Evolutionary conservation across 2,113 vertebrate genomes (phyloP).

Genomic region (Spheniscus mendiculus): DNA sequence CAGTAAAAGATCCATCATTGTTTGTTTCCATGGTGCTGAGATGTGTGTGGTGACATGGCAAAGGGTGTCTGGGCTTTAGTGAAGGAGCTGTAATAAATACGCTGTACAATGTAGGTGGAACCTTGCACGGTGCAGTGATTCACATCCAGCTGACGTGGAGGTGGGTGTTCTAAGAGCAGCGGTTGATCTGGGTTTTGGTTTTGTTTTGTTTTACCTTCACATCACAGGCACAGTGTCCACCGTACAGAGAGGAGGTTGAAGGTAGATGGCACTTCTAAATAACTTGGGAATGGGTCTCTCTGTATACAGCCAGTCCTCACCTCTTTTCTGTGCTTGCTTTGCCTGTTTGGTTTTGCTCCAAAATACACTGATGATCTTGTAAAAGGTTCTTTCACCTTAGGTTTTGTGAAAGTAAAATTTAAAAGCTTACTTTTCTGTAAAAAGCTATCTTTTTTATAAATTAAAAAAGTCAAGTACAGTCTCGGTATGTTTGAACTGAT

Average conservation of each 20-base stretch:
- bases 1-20: neutral
- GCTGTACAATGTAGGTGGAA: neutral
- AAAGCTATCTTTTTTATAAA: neutral
- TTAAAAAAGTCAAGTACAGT: neutral
- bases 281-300: neutral
- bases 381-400: neutral
- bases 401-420: neutral
- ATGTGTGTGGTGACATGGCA: neutral
- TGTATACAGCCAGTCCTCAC: neutral
- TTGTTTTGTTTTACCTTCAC: neutral
- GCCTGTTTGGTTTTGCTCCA: neutral
- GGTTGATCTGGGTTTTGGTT: neutral
- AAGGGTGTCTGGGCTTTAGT: neutral
- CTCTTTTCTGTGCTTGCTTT: neutral
- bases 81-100: neutral
- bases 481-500: neutral
- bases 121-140: neutral
- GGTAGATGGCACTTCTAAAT: neutral
- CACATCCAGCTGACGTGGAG: neutral
- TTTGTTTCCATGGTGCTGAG: slow-evolving; percentile 20
- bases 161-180: neutral
- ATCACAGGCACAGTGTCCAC: neutral
- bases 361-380: neutral
- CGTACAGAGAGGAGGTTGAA: neutral
- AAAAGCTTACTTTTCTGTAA: neutral